Conservation (phyloP, 2,888 invertebrate genomes). For the Dryadula phaetusa region DNA sequence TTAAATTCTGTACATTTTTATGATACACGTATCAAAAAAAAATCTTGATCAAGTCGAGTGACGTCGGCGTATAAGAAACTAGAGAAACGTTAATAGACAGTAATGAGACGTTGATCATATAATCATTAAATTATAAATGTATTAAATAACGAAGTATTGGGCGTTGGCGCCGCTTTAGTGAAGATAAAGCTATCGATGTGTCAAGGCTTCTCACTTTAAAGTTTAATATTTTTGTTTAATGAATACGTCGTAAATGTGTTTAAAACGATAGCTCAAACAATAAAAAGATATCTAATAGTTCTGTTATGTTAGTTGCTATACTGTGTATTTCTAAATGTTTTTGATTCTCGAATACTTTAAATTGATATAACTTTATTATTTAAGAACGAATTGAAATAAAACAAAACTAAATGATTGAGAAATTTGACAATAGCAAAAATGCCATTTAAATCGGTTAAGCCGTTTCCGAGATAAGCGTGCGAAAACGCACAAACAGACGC, state of each 20-base stretch:
- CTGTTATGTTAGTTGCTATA: too few species aligned
- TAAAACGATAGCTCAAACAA: too few species aligned
- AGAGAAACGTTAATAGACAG: slow-evolving; percentile 38
- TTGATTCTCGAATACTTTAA: too few species aligned
- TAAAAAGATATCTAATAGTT: too few species aligned
- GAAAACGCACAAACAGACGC: too few species aligned
- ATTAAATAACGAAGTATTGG: slow-evolving; percentile 37
- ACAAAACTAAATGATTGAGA: too few species aligned
- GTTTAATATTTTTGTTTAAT: slow-evolving; percentile 1
- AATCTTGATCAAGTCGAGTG: not conserved
- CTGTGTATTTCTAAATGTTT: too few species aligned
- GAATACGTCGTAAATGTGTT: not conserved
- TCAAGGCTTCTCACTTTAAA: slow-evolving; percentile 17
- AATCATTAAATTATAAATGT: slow-evolving; percentile 20
- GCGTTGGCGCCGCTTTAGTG: slow-evolving; percentile 32
- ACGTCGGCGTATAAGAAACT: slow-evolving; percentile 24
- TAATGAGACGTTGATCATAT: slow-evolving; percentile 44
- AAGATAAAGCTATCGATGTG: slow-evolving; percentile 14
- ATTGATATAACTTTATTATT: too few species aligned
- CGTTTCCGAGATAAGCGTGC: too few species aligned
- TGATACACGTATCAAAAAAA: not conserved
- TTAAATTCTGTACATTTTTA: not conserved
- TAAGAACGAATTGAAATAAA: too few species aligned
- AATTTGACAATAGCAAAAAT: too few species aligned
- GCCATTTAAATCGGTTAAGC: too few species aligned